Base-by-base conservation (phyloP, 1,140 invertebrate species). In the Colletes latitarsis region DNA sequence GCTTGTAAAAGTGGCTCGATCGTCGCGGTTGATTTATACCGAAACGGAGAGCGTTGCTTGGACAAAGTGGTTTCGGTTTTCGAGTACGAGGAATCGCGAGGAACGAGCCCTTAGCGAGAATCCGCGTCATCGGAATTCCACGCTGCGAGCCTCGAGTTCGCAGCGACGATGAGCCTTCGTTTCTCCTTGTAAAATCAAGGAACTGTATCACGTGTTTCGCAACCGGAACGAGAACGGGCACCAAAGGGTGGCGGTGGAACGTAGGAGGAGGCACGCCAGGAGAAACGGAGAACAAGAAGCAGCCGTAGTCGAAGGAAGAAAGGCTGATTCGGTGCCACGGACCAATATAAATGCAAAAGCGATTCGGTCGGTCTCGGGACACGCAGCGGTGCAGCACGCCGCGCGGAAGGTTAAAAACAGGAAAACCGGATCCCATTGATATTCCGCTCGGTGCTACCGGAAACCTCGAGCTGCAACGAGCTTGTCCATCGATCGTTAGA, bases 311-410 rank as follows among this genome's bases (percentile, higher is more conserved):
- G 63, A 8, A 41, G 21, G 53, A 74, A 79, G 75, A 67, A 53
- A 46, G 52, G n/a, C 71, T 39, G 71, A 46, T 64, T 81, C 52
- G 57, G 41, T 55, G 72, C 55, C 41, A 21, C 46, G 70, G 81
- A 69, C 80, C 70, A 90, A 90, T 90, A 89, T 90, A 90, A 89
- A 90, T 90, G 89, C 89, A 90, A 90, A 90, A 79, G 76, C 83
- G 82, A 72, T 75, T 46, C 53, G 70, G 69, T 46, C 67, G 60
- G 76, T 77, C 77, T 77, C 41, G 60, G 52, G 58, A 30, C 14
- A 39, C 52, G 58, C 39, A 70, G n/a, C 10, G 30, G 30, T 30
- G 30, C 30, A 30, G 30, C 30, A 30, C 30, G 12, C 4, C 57
- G 62, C 17, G 63, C 19, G 53, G n/a, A 46, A 64, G 79, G 74